Conservation (phyloP, 2,113 vertebrate species). For the Andinoacara biseriatus region DNA sequence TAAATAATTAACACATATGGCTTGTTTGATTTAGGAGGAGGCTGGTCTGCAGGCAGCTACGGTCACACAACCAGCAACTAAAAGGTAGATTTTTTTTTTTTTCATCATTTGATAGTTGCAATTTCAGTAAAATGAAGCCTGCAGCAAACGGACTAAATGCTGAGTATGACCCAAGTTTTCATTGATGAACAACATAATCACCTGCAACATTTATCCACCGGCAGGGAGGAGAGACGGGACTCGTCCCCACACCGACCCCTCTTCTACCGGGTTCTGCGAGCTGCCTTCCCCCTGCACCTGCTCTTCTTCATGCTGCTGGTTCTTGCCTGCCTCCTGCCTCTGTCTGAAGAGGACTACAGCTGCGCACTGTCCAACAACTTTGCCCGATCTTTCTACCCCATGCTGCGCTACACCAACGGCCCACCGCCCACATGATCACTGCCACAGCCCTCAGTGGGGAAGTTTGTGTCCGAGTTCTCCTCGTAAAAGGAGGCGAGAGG, state of each 20-base stretch:
- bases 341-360: conserved; percentile 86
- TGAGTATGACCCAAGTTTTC: too few relatives aligned
- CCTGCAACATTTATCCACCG: neutral
- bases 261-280: conserved; percentile 84
- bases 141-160: neutral
- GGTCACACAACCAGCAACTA: neutral
- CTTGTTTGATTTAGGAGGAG: conserved; percentile 28
- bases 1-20: neutral
- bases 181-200: neutral
- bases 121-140: neutral
- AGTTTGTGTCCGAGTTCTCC: neutral
- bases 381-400: conserved; percentile 92
- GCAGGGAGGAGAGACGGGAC: conserved; percentile 48
- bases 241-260: conserved; percentile 75
- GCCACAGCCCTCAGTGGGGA: conserved; percentile 34
- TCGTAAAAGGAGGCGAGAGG: neutral
- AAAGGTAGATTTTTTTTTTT: conserved; percentile 31
- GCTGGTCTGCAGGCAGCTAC: conserved; percentile 6
- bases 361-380: conserved; percentile 93
- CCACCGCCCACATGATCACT: conserved; percentile 87
- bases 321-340: conserved; percentile 85
- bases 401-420: conserved; percentile 93
- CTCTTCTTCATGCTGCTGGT: conserved; percentile 87
- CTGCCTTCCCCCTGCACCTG: conserved; percentile 87
- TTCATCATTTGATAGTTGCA: neutral